Evolutionary conservation across 2,888 invertebrate species (phyloP).

Genomic region (Monopis laevigella): DNA sequence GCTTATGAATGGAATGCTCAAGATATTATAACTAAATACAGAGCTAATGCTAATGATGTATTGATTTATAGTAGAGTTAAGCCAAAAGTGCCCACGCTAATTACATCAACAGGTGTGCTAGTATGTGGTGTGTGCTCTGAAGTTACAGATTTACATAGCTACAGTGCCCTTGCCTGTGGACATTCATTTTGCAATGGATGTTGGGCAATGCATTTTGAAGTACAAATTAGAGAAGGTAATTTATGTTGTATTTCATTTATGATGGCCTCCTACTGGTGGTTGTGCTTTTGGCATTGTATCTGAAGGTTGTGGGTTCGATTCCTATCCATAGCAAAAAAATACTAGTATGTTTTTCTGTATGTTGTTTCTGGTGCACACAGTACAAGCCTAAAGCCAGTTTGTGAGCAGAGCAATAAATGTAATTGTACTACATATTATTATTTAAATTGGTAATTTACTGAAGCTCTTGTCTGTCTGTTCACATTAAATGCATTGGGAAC

Average conservation of each 20-base stretch:
- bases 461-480: no score
- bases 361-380: no score
- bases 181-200: conserved; percentile 96
- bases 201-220: conserved; percentile 96
- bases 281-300: no score
- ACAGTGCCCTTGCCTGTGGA: conserved; percentile 85
- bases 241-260: not conserved
- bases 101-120: conserved; percentile 35
- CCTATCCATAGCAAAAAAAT: no score
- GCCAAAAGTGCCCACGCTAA: conserved; percentile 35
- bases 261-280: no score
- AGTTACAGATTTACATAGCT: conserved; percentile 70
- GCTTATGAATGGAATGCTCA: conserved; percentile 90
- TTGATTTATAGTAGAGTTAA: conserved; percentile 60
- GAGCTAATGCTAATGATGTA: conserved; percentile 77
- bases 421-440: no score
- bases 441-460: no score
- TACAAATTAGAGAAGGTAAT: conserved; percentile 90
- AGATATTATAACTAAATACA: conserved; percentile 83
- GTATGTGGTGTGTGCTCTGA: conserved; percentile 83
- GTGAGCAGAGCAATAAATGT: no score
- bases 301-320: no score
- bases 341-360: no score
- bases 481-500: no score
- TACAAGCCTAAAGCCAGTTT: no score